Evolutionary conservation across 2,888 invertebrate genomes (phyloP).

Genomic region (Sinelater perroti): DNA sequence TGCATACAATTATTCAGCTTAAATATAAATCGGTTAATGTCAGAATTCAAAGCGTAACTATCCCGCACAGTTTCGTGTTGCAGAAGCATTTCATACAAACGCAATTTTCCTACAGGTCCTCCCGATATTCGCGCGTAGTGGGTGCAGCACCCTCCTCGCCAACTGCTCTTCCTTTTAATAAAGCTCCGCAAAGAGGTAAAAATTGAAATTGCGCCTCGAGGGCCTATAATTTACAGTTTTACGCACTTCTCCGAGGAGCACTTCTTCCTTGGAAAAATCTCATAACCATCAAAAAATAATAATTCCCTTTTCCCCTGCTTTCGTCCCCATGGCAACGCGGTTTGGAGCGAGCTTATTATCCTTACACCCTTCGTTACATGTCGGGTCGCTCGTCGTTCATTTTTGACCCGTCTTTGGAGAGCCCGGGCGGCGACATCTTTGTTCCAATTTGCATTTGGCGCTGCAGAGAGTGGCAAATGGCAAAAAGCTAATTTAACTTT

Average conservation of each 20-base stretch:
- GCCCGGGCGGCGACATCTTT: slow-evolving; percentile 5
- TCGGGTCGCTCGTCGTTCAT: slow-evolving; percentile 3
- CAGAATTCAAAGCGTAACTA: too few species aligned
- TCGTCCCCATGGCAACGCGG: slow-evolving; percentile 35
- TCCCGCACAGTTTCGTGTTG: too few species aligned
- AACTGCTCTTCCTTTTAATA: too few species aligned
- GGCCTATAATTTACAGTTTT: slow-evolving; percentile 31
- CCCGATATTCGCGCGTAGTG: too few species aligned
- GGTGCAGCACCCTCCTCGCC: too few species aligned
- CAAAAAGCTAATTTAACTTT: too few species aligned
- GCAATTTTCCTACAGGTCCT: too few species aligned
- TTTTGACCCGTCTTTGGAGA: not conserved
- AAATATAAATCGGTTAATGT: too few species aligned
- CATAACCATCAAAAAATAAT: slow-evolving; percentile 61
- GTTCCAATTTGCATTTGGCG: slow-evolving; percentile 7
- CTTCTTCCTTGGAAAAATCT: slow-evolving; percentile 50
- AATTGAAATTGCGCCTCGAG: slow-evolving; percentile 25
- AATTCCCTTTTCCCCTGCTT: slow-evolving; percentile 54
- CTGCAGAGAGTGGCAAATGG: too few species aligned
- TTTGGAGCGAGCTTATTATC: slow-evolving; percentile 25
- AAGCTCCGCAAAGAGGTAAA: slow-evolving; percentile 12
- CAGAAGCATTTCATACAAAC: too few species aligned
- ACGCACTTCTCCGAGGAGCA: slow-evolving; percentile 29
- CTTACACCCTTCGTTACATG: slow-evolving; percentile 19
- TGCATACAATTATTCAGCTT: too few species aligned